Conservation (phyloP, 2,797 vertebrate species). For the Percopsis omiscomaycus region DNA sequence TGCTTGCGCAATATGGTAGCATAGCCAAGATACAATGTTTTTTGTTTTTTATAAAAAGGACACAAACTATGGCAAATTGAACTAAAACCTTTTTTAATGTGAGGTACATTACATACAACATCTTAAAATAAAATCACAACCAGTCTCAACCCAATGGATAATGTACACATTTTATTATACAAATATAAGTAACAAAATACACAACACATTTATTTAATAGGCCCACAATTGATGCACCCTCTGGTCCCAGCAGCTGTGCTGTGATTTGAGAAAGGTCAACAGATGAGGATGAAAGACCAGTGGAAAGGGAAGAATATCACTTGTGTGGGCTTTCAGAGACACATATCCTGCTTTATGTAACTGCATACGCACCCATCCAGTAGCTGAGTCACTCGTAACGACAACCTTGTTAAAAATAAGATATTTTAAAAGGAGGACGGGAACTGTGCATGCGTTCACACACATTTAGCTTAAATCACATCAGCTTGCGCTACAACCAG, state of each 20-base stretch:
- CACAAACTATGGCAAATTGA: neutral
- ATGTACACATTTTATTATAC: conserved; percentile 64
- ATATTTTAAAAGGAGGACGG: conserved; percentile 50
- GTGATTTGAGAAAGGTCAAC: conserved; percentile 24
- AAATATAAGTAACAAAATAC: conserved; percentile 63
- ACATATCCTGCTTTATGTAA: conserved; percentile 1
- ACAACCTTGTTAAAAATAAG: conserved; percentile 72
- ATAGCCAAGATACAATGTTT: too few relatives aligned
- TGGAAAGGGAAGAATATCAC: conserved; percentile 37
- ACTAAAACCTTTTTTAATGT: neutral
- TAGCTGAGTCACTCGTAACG: conserved; percentile 62
- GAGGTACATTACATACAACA: neutral
- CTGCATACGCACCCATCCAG: conserved; percentile 29
- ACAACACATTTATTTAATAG: conserved; percentile 1
- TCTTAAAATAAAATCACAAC: neutral
- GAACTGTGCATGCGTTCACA: conserved; percentile 5
- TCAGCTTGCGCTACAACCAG: conserved; percentile 76
- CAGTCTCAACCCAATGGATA: neutral
- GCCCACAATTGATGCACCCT: conserved; percentile 25
- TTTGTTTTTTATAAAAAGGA: too few relatives aligned
- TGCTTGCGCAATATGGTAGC: too few relatives aligned
- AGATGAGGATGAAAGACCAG: conserved; percentile 31
- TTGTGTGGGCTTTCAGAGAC: conserved; percentile 52
- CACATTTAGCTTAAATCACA: conserved; percentile 75
- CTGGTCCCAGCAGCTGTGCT: conserved; percentile 3